Percentiles rank a stretch among this genome's conserved stretches.
Conservation (phyloP, 1,140 invertebrate species). For the Agrypnia vestita region DNA sequence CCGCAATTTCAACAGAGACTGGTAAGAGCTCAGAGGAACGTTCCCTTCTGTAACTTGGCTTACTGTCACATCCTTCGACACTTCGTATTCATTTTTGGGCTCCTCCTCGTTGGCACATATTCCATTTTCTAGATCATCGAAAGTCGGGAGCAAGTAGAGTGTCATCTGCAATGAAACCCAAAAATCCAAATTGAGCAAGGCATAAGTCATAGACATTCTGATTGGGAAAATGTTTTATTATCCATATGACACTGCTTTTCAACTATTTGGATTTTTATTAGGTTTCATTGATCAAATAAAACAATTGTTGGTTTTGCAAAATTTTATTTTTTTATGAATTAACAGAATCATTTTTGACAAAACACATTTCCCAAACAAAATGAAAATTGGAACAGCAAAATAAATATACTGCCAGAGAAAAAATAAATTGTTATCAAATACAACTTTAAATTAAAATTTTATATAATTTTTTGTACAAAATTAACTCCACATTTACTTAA, state of each 20-base stretch:
- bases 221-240: conserved; percentile 38
- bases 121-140: conserved; percentile 39
- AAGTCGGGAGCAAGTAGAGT: conserved; percentile 27
- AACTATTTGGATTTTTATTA: conserved; percentile 32
- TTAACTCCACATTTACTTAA: too few species aligned
- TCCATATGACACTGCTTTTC: not conserved
- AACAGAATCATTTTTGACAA: too few species aligned
- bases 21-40: too few species aligned
- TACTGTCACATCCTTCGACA: too few species aligned
- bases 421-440: too few species aligned
- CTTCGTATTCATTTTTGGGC: not conserved
- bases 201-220: conserved; percentile 29
- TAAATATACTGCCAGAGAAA: too few species aligned
- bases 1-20: too few species aligned
- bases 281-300: conserved; percentile 22
- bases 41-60: too few species aligned
- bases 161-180: conserved; percentile 43
- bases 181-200: conserved; percentile 30
- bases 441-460: too few species aligned
- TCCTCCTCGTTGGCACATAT: not conserved
- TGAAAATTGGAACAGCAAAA: not conserved
- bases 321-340: conserved; percentile 15
- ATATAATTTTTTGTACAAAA: too few species aligned
- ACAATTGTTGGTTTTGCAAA: not conserved
- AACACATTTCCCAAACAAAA: conserved; percentile 29